phyloP scores from a whole-genome alignment of 1,140 invertebrate species.

The Drosophila subobscura region DNA sequence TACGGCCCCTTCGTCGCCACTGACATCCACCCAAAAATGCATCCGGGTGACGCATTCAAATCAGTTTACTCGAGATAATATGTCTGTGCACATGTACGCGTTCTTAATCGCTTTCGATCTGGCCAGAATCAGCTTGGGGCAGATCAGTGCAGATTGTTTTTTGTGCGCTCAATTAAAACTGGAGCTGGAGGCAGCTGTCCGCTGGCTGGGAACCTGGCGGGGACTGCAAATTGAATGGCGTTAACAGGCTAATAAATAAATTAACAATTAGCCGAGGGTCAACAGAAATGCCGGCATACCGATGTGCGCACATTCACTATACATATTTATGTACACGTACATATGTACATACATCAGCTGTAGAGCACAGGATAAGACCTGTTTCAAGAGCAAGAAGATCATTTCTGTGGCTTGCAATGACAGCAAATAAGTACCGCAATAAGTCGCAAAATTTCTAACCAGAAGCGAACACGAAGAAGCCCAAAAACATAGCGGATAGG shows the following conservation, averaged over 20 bases:
- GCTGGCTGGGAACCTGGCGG: slow-evolving; percentile 2
- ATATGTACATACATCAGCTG: no score
- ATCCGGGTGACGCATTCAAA: slow-evolving; percentile 36
- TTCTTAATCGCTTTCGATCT: slow-evolving; percentile 11
- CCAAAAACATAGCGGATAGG: no score
- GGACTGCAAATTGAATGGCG: slow-evolving; percentile 42
- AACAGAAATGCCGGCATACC: background rate
- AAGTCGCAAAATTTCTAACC: no score
- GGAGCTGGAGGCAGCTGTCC: no score
- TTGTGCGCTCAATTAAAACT: slow-evolving; percentile 49
- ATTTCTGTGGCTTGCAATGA: no score
- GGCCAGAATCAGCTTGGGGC: slow-evolving; percentile 59
- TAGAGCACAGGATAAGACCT: no score
- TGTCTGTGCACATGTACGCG: background rate
- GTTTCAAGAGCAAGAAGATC: no score
- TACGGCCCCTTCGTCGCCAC: background rate
- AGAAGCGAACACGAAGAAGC: no score
- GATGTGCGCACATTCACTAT: background rate
- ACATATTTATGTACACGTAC: background rate
- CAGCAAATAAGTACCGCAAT: no score
- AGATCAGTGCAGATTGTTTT: slow-evolving; percentile 71
- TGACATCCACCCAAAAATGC: background rate
- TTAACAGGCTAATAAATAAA: slow-evolving; percentile 58
- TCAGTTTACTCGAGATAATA: background rate
- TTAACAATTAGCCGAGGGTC: slow-evolving; percentile 48